Evolutionary conservation across 30 jellyfish, hydroid and myxozoan species (phyloP).

Genomic region (Sanderia malayensis): DNA sequence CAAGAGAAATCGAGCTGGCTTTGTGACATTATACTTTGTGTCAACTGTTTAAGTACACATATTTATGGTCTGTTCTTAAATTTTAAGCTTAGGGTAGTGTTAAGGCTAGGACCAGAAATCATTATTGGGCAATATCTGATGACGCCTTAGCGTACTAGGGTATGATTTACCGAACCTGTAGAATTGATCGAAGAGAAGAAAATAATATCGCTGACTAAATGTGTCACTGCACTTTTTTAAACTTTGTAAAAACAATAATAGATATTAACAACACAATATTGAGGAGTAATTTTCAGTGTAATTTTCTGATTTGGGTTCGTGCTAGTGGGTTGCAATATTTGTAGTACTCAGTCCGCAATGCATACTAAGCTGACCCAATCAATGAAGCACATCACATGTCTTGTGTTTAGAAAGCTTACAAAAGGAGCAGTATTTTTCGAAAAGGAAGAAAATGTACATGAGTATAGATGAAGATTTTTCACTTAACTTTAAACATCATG

Average conservation of each 20-base stretch:
- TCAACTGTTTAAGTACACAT: slow-evolving; percentile 1
- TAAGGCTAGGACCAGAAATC: slow-evolving; percentile 1
- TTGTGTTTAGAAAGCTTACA: background rate
- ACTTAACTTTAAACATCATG: background rate
- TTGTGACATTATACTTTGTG: background rate
- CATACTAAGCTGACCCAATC: slow-evolving; percentile 4
- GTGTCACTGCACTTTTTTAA: background rate
- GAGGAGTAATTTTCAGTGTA: slow-evolving; percentile 2
- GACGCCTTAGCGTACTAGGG: slow-evolving; percentile 2
- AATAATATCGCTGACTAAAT: slow-evolving; percentile 1
- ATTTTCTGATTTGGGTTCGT: background rate
- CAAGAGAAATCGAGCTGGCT: slow-evolving; percentile 10
- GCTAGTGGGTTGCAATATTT: slow-evolving; percentile 3
- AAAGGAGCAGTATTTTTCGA: background rate
- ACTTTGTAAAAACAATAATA: background rate
- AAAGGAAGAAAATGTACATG: background rate
- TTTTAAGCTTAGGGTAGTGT: too few species aligned
- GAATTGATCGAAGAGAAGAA: background rate
- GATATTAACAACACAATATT: background rate
- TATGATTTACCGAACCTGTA: slow-evolving; percentile 2
- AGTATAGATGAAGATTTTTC: background rate
- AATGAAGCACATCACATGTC: slow-evolving; percentile 3
- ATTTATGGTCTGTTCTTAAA: background rate
- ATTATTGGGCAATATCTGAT: background rate
- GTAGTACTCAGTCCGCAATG: background rate